A percentile compares a stretch with the other conserved stretches of the same genome.
phyloP scores from a whole-genome alignment of 1,140 invertebrate species.

The Bombus huntii region DNA sequence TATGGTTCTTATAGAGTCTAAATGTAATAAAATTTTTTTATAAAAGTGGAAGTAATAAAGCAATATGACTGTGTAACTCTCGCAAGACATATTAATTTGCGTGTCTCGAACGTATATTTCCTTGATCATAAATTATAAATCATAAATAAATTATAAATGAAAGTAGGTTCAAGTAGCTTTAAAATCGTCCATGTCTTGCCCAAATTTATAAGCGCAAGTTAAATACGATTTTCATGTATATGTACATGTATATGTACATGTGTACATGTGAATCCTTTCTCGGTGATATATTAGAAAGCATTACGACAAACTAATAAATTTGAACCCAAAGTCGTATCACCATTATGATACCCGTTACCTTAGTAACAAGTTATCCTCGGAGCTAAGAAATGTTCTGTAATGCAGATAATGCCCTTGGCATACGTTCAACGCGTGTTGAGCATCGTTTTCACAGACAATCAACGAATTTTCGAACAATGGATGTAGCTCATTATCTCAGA shows the following conservation, averaged over 20 bases:
- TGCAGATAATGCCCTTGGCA: slow-evolving; percentile 60
- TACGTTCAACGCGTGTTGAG: slow-evolving; percentile 55
- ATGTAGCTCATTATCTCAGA: background rate
- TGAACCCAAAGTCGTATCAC: background rate
- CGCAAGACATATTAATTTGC: background rate
- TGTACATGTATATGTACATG: background rate
- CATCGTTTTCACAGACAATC: slow-evolving; percentile 28
- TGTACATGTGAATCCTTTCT: background rate
- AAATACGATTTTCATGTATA: background rate
- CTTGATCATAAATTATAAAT: too few species aligned
- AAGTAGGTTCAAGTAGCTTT: background rate
- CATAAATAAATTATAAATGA: background rate
- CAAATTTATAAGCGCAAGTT: background rate
- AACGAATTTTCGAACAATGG: background rate
- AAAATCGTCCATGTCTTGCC: background rate
- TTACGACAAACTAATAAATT: slow-evolving; percentile 16
- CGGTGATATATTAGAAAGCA: background rate
- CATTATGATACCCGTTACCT: slow-evolving; percentile 18
- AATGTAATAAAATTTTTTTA: background rate
- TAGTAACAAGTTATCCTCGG: slow-evolving; percentile 9
- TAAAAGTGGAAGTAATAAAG: background rate
- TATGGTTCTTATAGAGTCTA: background rate
- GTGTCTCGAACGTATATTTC: background rate
- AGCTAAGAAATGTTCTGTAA: slow-evolving; percentile 9
- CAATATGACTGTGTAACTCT: background rate